phyloP scores from a whole-genome alignment of 2,113 vertebrate species.

The Antechinus flavipes region DNA sequence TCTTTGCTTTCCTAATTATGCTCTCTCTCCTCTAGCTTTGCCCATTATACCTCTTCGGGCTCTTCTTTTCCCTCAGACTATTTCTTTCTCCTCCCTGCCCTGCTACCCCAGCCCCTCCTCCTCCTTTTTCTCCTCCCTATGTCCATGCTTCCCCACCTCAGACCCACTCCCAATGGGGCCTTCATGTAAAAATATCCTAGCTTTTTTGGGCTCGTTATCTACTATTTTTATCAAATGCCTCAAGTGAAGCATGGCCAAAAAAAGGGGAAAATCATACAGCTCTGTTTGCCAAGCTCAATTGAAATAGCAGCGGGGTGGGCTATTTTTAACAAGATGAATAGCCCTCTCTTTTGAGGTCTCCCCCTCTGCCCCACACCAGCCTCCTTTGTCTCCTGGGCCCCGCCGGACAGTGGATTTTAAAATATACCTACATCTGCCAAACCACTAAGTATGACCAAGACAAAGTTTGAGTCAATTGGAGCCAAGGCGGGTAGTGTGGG shows the following conservation, averaged over 20 bases:
- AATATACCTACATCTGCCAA: constrained; percentile 84
- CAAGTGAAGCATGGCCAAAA: constrained; percentile 81
- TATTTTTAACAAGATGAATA: constrained; percentile 90
- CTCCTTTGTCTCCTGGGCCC: constrained; percentile 85
- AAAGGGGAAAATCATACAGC: constrained; percentile 87
- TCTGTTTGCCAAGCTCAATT: constrained; percentile 85
- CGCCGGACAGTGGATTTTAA: constrained; percentile 85
- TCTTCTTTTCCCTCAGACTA: background rate
- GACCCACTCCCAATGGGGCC: constrained; percentile 73
- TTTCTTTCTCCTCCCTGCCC: background rate
- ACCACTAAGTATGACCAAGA: constrained; percentile 87
- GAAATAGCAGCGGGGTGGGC: constrained; percentile 85
- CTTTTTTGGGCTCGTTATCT: constrained; percentile 82
- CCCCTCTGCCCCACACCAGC: constrained; percentile 85
- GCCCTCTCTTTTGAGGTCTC: constrained; percentile 85
- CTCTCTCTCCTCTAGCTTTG: background rate
- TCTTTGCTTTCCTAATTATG: background rate
- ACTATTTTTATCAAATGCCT: constrained; percentile 88
- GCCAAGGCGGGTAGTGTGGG: constrained; percentile 76
- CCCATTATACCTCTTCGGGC: background rate
- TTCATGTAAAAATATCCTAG: constrained; percentile 83
- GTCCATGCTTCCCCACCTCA: constrained; percentile 46
- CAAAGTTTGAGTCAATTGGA: constrained; percentile 73
- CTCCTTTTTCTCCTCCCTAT: constrained; percentile 41
- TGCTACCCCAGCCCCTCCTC: background rate